A percentile compares a stretch with the other conserved stretches of the same genome.
phyloP scores from a whole-genome alignment of 2,888 invertebrate genomes.

The Metellina segmentata region DNA sequence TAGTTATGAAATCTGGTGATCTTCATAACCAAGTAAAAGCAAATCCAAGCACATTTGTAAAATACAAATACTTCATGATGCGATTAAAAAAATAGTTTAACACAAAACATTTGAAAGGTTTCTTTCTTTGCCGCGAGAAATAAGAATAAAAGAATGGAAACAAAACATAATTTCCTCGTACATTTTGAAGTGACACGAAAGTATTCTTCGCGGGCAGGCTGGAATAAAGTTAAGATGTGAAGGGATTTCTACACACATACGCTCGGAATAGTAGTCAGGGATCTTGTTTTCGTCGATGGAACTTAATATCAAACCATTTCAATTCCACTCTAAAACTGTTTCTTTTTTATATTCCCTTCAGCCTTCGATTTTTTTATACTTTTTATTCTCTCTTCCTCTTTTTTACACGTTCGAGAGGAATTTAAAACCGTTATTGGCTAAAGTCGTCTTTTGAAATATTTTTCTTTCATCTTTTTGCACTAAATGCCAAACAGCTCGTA shows the following conservation, averaged over 20 bases:
- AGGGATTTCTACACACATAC: conserved; percentile 45
- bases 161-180: conserved; percentile 56
- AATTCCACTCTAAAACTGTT: conserved; percentile 52
- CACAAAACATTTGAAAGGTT: background rate
- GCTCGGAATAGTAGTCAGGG: conserved; percentile 39
- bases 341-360: conserved; percentile 3
- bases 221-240: conserved; percentile 50
- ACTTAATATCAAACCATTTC: conserved; percentile 71
- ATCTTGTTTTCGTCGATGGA: conserved; percentile 69
- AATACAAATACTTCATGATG: background rate
- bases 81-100: conserved; percentile 14
- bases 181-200: conserved; percentile 40
- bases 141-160: conserved; percentile 28
- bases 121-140: background rate
- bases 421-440: conserved; percentile 68
- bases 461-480: conserved; percentile 37
- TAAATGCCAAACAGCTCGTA: conserved; percentile 45
- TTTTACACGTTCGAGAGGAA: conserved; percentile 41
- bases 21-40: no score
- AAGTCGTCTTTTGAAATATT: conserved; percentile 60
- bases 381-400: conserved; percentile 10
- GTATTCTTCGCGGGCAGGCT: conserved; percentile 24
- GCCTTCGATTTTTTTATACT: conserved; percentile 20
- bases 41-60: background rate
- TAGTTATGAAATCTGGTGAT: no score